Percentiles rank a stretch among this genome's conserved stretches.
Evolutionary conservation across 2,113 vertebrate species (phyloP).

Genomic region (Chauna torquata): DNA sequence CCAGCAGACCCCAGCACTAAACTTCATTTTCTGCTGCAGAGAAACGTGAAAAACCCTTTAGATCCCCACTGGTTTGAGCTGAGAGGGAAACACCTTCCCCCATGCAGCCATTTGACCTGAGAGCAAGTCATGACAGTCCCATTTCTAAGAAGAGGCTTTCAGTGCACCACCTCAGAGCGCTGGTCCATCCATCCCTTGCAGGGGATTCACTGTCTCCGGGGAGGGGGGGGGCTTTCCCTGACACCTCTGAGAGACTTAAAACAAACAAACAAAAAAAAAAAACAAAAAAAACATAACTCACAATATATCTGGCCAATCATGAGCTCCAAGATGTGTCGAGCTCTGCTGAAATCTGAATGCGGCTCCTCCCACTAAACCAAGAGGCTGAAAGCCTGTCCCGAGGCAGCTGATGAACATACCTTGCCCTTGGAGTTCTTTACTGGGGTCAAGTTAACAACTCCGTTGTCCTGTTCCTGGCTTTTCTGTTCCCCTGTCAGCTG

Average conservation of each 20-base stretch:
- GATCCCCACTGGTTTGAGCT: background rate
- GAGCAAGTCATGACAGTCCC: slow-evolving; percentile 24
- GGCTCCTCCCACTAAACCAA: background rate
- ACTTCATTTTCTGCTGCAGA: background rate
- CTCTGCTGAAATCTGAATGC: background rate
- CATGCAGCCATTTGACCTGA: slow-evolving; percentile 4
- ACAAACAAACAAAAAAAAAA: background rate
- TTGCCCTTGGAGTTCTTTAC: slow-evolving; percentile 57
- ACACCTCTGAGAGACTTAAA: slow-evolving; percentile 42
- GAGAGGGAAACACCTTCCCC: slow-evolving; percentile 44
- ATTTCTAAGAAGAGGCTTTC: slow-evolving; percentile 4
- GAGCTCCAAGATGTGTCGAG: background rate
- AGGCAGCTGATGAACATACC: background rate
- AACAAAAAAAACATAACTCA: background rate
- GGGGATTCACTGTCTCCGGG: slow-evolving; percentile 12
- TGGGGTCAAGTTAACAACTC: slow-evolving; percentile 24
- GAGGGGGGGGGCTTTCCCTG: background rate
- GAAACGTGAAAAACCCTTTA: background rate
- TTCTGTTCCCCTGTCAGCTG: slow-evolving; percentile 51
- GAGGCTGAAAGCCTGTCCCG: background rate
- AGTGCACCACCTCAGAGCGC: background rate
- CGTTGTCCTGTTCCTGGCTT: slow-evolving; percentile 29
- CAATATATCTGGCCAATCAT: background rate
- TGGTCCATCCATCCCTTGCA: slow-evolving; percentile 15
- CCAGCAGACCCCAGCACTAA: slow-evolving; percentile 30